phyloP scores from a whole-genome alignment of 2,797 vertebrate species.

The Peromyscus attwateri region DNA sequence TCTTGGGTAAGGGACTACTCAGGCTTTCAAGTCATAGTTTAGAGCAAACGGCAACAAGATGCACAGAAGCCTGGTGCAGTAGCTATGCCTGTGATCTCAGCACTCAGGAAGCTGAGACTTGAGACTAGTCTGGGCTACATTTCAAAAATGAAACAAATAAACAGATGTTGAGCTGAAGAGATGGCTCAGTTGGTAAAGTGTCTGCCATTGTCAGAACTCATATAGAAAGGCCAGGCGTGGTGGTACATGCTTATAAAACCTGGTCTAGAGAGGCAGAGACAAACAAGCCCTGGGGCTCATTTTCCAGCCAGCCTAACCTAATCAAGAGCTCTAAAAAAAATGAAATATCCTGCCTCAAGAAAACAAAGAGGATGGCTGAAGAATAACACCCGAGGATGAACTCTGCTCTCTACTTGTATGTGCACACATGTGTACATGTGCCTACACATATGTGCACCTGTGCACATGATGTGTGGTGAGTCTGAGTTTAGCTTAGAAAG shows the following conservation, averaged over 20 bases:
- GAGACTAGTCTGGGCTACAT: neutral
- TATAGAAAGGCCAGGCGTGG: too few species aligned
- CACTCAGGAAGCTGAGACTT: neutral
- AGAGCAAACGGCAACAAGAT: neutral
- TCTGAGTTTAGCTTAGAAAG: neutral
- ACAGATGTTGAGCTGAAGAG: neutral
- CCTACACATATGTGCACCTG: neutral
- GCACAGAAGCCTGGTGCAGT: neutral
- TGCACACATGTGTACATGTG: neutral
- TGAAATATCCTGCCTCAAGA: neutral
- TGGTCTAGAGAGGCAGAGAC: neutral
- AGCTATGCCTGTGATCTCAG: neutral
- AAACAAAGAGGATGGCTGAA: neutral
- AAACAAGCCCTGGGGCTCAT: neutral
- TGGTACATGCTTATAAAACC: neutral
- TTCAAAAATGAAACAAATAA: neutral
- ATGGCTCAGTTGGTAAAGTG: neutral
- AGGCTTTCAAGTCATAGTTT: neutral
- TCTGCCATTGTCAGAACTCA: neutral
- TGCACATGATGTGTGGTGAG: neutral
- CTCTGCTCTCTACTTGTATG: neutral
- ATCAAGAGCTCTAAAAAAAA: neutral
- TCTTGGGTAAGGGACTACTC: fast-evolving
- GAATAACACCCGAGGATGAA: neutral
- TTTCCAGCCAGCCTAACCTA: neutral